These are phyloP conservation scores for Pangasianodon hypophthalmus DNA, from an alignment of 2,113 vertebrate species.

Conservation along the genomic window DNA sequence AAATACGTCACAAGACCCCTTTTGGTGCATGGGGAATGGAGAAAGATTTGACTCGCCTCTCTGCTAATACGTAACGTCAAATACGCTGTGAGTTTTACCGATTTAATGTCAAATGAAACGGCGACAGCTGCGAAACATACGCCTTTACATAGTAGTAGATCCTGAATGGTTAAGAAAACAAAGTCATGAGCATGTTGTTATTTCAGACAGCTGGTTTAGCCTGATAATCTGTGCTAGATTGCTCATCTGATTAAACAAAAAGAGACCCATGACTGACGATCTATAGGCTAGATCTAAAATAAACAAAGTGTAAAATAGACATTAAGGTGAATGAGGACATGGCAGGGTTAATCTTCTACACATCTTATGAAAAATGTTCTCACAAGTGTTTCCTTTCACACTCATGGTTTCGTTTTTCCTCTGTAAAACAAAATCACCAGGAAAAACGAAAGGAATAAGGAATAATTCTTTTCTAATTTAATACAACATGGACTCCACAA, in stretches of 20 bases:
- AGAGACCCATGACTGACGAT: not conserved
- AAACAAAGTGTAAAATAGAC: not conserved
- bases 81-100: not conserved
- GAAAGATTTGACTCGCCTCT: not conserved
- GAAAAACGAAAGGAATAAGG: too few relatives aligned
- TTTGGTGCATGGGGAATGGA: too few relatives aligned
- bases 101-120: not conserved
- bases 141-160: not conserved
- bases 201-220: not conserved
- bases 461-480: not conserved
- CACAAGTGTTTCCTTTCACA: not conserved
- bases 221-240: not conserved
- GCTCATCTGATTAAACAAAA: not conserved
- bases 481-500: not conserved
- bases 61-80: not conserved
- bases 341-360: not conserved
- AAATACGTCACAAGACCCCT: too few relatives aligned
- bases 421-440: not conserved
- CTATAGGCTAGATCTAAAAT: not conserved
- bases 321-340: not conserved
- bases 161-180: not conserved
- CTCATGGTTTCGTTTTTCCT: too few relatives aligned
- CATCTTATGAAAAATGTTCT: not conserved
- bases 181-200: not conserved
- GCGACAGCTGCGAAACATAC: not conserved